Evolutionary conservation across 2,888 invertebrate genomes (phyloP).

Genomic region (Cremastobaeus sp.): DNA sequence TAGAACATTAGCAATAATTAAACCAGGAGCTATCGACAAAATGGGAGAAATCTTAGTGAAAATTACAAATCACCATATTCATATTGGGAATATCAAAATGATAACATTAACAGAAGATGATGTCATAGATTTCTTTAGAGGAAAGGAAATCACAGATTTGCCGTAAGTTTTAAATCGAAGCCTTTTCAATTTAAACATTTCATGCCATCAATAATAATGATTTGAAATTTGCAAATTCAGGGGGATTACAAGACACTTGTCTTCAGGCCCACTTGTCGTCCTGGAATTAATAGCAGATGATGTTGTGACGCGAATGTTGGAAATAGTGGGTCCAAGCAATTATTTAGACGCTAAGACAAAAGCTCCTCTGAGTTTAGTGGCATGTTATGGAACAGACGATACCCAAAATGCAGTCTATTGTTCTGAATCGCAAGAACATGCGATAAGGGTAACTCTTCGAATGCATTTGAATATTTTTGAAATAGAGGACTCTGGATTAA

Average conservation of each 20-base stretch:
- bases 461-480: background rate
- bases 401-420: constrained; percentile 86
- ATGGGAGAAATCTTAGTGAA: constrained; percentile 87
- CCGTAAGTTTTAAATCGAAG: constrained; percentile 79
- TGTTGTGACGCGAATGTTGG: constrained; percentile 81
- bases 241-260: constrained; percentile 77
- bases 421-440: constrained; percentile 81
- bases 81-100: constrained; percentile 86
- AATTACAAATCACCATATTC: constrained; percentile 79
- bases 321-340: constrained; percentile 83
- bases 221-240: no score
- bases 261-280: constrained; percentile 84
- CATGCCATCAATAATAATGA: no score
- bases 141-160: constrained; percentile 81
- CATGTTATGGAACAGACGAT: constrained; percentile 84
- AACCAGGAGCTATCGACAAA: constrained; percentile 84
- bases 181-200: no score
- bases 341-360: constrained; percentile 80
- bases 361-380: constrained; percentile 82
- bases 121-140: constrained; percentile 82
- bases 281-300: constrained; percentile 87
- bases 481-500: no score
- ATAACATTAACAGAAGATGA: constrained; percentile 83
- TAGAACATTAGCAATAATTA: constrained; percentile 88
- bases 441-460: constrained; percentile 79